A percentile compares a stretch with the other conserved stretches of the same genome.
Evolutionary conservation across 1,140 invertebrate genomes (phyloP).

Genomic region (Saxidomus purpurata): DNA sequence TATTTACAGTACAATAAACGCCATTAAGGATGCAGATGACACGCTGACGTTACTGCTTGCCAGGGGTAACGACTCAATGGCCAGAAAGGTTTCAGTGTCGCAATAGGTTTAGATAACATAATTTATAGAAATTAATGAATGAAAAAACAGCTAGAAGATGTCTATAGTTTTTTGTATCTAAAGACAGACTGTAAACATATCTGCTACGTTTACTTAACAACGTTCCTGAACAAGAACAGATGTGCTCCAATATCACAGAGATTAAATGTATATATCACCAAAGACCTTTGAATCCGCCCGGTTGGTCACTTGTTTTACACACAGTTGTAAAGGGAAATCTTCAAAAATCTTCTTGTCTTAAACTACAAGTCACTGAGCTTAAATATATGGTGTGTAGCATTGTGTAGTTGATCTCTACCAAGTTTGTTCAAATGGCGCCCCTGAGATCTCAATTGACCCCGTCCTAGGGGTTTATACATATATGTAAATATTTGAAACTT

Average conservation of each 20-base stretch:
- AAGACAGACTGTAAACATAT: not conserved
- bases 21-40: conserved; percentile 62
- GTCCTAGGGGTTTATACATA: no score
- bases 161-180: not conserved
- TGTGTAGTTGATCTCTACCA: no score
- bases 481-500: no score
- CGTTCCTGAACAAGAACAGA: no score
- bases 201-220: no score
- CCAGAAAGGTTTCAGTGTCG: conserved; percentile 42
- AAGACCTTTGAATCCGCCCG: no score
- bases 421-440: no score
- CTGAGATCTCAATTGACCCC: no score
- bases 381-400: not conserved
- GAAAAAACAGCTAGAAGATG: not conserved
- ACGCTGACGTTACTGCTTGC: conserved; percentile 70
- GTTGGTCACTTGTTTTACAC: not conserved
- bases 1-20: conserved; percentile 72
- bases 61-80: conserved; percentile 65
- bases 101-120: no score
- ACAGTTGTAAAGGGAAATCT: not conserved
- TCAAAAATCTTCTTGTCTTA: not conserved
- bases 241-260: no score
- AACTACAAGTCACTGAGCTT: not conserved
- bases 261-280: no score
- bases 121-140: not conserved